Percentiles rank a stretch among this genome's conserved stretches.
These are phyloP conservation scores for Halcyon smyrnensis DNA, from an alignment of 2,797 vertebrate genomes.

Conservation along the genomic window DNA sequence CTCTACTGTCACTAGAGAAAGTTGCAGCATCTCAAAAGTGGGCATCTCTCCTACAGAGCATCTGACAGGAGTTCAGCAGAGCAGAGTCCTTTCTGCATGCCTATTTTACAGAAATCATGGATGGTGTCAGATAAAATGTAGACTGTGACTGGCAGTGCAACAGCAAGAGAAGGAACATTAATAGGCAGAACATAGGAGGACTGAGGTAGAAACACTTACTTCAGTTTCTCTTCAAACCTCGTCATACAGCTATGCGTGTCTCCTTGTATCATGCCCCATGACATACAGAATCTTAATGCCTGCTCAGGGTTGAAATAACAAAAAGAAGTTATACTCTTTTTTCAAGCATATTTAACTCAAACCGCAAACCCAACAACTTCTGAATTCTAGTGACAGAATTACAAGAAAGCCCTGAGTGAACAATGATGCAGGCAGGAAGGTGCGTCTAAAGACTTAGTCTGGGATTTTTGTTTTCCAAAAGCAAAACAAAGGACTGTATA, in stretches of 20 bases:
- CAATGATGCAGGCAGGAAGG: not conserved
- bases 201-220: not conserved
- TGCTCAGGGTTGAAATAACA: not conserved
- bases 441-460: conserved; percentile 15
- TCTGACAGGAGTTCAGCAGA: not conserved
- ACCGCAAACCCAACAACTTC: not conserved
- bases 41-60: not conserved
- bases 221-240: not conserved
- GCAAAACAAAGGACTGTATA: not conserved
- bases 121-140: not conserved
- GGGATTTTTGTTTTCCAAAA: conserved; percentile 20
- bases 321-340: not conserved
- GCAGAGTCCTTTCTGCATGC: not conserved
- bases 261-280: not conserved
- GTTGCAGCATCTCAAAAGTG: not conserved
- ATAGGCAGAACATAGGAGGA: not conserved
- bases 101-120: not conserved
- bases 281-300: not conserved
- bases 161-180: not conserved
- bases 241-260: not conserved
- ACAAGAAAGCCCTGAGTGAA: conserved; percentile 18
- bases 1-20: not conserved
- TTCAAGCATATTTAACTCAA: conserved; percentile 15
- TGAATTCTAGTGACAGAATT: not conserved
- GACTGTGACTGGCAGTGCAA: not conserved